These are phyloP conservation scores for Caenorhabditis brenneri DNA, from an alignment of 1,140 invertebrate genomes.

Conservation along the genomic window DNA sequence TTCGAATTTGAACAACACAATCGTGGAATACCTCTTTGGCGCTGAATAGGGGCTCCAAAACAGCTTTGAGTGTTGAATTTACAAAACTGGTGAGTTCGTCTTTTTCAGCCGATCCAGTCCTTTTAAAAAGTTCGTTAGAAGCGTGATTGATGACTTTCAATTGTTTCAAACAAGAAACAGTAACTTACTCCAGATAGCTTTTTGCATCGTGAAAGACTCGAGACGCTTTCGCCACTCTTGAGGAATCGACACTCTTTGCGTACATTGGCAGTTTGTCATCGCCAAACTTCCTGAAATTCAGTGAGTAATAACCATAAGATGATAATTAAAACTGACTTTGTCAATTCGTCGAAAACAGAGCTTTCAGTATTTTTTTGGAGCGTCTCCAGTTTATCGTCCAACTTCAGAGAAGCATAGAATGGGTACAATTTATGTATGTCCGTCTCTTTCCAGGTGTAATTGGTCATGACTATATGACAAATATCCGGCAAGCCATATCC, in stretches of 20 bases:
- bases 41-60: not conserved
- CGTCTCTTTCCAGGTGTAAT: not conserved
- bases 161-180: not conserved
- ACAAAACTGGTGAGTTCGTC: not conserved
- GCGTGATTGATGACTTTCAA: too few species aligned
- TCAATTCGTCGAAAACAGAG: not conserved
- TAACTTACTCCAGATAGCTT: not conserved
- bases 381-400: not conserved
- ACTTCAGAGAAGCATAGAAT: not conserved
- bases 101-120: not conserved
- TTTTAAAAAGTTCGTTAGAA: not conserved
- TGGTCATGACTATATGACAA: not conserved
- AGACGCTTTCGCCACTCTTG: not conserved
- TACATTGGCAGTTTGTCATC: not conserved
- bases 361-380: not conserved
- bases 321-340: not conserved
- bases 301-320: too few species aligned
- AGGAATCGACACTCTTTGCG: not conserved
- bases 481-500: not conserved
- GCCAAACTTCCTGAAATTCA: not conserved
- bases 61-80: not conserved
- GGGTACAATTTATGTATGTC: not conserved
- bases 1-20: not conserved
- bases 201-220: not conserved
- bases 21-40: not conserved